Evolutionary conservation across 2,797 vertebrate species (phyloP), one percentile per base, ranked within the genome.

Genomic region (Acrocephalus scirpaceus): DNA sequence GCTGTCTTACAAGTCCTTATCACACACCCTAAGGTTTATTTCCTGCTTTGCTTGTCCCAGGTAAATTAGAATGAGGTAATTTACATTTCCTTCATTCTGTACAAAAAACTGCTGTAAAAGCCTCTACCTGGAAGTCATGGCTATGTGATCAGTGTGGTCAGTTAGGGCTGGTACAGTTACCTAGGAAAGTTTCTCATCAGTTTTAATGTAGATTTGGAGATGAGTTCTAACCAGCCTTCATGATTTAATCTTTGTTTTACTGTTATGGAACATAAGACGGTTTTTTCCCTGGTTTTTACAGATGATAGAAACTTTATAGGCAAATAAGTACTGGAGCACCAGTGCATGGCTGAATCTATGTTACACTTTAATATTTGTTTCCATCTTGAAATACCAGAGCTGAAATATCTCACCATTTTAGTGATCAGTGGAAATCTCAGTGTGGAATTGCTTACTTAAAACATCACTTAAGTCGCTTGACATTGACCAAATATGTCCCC

Each of bases 381-480:
- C 76, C 66, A 56, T 73, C 64, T 78, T 78, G 66, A 92, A 86
- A 58, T 70, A 72, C 36, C 66, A 84, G 74, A 88, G 8, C 32
- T 78, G 51, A 92, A 92, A 90, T 42, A 25, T 65, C 79, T 75
- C 58, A 81, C 38, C 23, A 62, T 64, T 89, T 95, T 60, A 91
- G 38, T 62, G 56, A 88, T 77, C 72, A 65, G n/a, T 87, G 80
- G 64, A 45, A 96, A 81, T 60, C 71, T 90, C 78, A 83, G 71
- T 9, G 26, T 74, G 44, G 54, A 96, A 96, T 87, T 96, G 76
- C 67, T 81, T 89, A 90, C 93, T 94, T 94, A 95, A 93, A 95
- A 88, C 61, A 86, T 88, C 86, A 76, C 92, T 95, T 95, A 96
- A 95, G 92, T 86, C 76, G 62, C 69, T 97, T 95, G 95, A 96